These are phyloP conservation scores for Ophraella communa DNA, from an alignment of 2,888 invertebrate species.

Conservation along the genomic window DNA sequence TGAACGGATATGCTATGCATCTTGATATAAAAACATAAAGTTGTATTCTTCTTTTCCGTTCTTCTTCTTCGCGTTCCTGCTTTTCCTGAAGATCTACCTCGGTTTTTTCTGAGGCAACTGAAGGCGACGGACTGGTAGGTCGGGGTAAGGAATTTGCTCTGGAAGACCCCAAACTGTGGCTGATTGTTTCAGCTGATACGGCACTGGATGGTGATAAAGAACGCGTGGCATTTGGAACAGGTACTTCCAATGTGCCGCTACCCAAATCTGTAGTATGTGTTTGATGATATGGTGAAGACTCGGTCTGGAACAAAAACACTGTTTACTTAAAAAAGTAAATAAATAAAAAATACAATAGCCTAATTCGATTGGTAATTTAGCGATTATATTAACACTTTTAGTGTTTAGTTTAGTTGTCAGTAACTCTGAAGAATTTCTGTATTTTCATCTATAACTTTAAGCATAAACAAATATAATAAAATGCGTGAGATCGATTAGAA, in stretches of 20 bases:
- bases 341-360: neutral
- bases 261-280: conserved; percentile 54
- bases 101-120: conserved; percentile 88
- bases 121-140: conserved; percentile 90
- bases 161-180: conserved; percentile 67
- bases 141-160: conserved; percentile 74
- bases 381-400: too few species aligned
- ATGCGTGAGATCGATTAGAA: too few species aligned
- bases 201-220: conserved; percentile 69
- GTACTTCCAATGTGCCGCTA: conserved; percentile 59
- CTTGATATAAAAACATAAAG: conserved; percentile 98
- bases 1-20: conserved; percentile 98
- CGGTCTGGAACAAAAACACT: conserved; percentile 47
- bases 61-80: conserved; percentile 95
- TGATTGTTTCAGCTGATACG: conserved; percentile 67
- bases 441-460: too few species aligned
- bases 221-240: conserved; percentile 55
- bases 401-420: too few species aligned
- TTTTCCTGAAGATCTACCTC: conserved; percentile 86
- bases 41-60: conserved; percentile 92
- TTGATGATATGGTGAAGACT: conserved; percentile 59
- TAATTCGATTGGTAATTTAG: too few species aligned
- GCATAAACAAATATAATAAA: too few species aligned
- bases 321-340: neutral
- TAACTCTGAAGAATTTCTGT: too few species aligned